A percentile compares a stretch with the other conserved stretches of the same genome.
phyloP scores from a whole-genome alignment of 2,888 invertebrate genomes.

The Stegana nigrithorax region DNA sequence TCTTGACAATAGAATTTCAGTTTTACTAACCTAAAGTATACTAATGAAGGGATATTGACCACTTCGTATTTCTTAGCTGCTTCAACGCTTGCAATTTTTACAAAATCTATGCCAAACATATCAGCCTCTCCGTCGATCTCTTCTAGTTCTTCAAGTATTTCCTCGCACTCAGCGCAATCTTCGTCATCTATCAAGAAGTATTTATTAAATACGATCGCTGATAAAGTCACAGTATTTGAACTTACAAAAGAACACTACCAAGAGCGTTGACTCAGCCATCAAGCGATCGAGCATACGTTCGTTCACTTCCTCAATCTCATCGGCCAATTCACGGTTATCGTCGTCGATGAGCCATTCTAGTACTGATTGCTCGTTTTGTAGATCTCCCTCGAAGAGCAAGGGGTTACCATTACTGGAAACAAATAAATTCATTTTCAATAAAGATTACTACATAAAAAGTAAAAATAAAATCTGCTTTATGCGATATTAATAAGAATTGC shows the following conservation, averaged over 20 bases:
- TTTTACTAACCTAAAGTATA: constrained; percentile 78
- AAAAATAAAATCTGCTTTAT: too few species aligned
- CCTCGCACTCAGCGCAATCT: constrained; percentile 91
- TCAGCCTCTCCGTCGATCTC: constrained; percentile 96
- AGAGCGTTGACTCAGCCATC: constrained; percentile 85
- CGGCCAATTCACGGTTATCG: constrained; percentile 91
- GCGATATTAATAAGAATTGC: too few species aligned
- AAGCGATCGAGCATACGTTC: constrained; percentile 88
- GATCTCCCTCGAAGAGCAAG: constrained; percentile 87
- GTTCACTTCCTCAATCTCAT: constrained; percentile 94
- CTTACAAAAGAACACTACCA: constrained; percentile 94
- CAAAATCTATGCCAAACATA: constrained; percentile 92
- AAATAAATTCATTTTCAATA: constrained; percentile 43
- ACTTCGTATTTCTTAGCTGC: constrained; percentile 86
- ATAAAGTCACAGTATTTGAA: too few species aligned
- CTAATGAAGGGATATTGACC: constrained; percentile 85
- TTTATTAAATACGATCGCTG: too few species aligned
- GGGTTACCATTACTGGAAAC: constrained; percentile 92
- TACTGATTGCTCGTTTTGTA: constrained; percentile 91
- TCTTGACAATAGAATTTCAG: background rate
- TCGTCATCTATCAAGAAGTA: constrained; percentile 89
- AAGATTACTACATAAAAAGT: too few species aligned
- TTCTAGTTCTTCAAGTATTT: constrained; percentile 89
- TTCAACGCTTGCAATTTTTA: constrained; percentile 86
- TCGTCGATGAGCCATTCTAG: constrained; percentile 94